Percentiles rank a stretch among this genome's conserved stretches.
Conservation (phyloP, 1,140 invertebrate genomes). For the Drosophila truncata region DNA sequence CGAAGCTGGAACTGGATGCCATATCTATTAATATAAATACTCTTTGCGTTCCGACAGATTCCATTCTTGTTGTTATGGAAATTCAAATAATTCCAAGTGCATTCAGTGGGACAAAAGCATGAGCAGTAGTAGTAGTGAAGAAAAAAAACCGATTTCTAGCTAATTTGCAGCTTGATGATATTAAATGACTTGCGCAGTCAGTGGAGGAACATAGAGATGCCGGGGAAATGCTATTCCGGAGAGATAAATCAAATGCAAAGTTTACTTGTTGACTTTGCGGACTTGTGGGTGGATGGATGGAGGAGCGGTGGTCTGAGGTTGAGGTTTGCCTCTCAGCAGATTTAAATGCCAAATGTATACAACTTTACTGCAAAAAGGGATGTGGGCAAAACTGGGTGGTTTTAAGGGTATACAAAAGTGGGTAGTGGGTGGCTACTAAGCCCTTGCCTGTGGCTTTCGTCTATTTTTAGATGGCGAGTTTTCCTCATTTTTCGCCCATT, state of each 20-base stretch:
- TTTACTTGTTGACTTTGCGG: constrained; percentile 71
- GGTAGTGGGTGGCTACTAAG: constrained; percentile 10
- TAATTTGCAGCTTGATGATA: constrained; percentile 58
- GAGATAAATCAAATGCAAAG: constrained; percentile 68
- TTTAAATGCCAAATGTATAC: constrained; percentile 55
- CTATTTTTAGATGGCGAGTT: constrained; percentile 47
- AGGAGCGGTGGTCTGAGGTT: constrained; percentile 15
- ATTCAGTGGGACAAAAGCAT: constrained; percentile 6
- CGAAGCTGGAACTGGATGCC: constrained; percentile 24
- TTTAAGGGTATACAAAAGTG: constrained; percentile 1
- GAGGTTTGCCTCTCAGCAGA: constrained; percentile 36
- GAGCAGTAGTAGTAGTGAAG: neutral
- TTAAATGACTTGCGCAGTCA: constrained; percentile 43
- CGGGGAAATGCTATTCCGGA: constrained; percentile 11
- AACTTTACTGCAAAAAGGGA: constrained; percentile 27
- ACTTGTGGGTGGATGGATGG: constrained; percentile 10
- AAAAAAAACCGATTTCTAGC: constrained; percentile 23
- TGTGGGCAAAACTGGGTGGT: neutral
- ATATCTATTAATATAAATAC: constrained; percentile 26
- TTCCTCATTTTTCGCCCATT: constrained; percentile 19
- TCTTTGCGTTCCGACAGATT: neutral
- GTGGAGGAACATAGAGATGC: neutral
- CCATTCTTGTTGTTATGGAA: constrained; percentile 12
- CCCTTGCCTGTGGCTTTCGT: constrained; percentile 29
- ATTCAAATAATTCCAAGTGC: constrained; percentile 30